phyloP scores from a whole-genome alignment of 2,888 invertebrate genomes.

The Papilio gigon region DNA sequence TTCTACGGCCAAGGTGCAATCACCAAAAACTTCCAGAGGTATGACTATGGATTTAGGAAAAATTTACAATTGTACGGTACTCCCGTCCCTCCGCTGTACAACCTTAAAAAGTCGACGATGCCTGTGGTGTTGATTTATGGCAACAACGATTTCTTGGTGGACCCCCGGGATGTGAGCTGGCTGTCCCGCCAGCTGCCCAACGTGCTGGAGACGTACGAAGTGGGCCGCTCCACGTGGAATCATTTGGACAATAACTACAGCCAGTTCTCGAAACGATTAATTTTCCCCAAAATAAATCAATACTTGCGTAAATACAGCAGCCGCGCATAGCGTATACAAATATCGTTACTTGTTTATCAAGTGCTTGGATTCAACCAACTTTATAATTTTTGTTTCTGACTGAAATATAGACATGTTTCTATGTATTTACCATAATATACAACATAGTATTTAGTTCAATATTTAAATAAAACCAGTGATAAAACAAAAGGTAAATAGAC shows the following conservation, averaged over 20 bases:
- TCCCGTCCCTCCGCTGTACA: conserved; percentile 59
- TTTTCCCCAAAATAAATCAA: conserved; percentile 31
- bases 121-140: conserved; percentile 66
- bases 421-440: too few species aligned
- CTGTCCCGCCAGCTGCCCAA: conserved; percentile 80
- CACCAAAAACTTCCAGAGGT: conserved; percentile 59
- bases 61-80: conserved; percentile 61
- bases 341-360: not conserved
- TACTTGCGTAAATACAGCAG: conserved; percentile 22
- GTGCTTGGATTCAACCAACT: not conserved
- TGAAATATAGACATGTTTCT: not conserved
- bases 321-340: not conserved
- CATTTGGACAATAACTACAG: conserved; percentile 61
- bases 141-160: conserved; percentile 81
- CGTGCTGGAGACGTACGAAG: conserved; percentile 78
- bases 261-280: conserved; percentile 18
- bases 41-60: conserved; percentile 58
- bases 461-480: too few species aligned
- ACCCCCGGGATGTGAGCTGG: conserved; percentile 81
- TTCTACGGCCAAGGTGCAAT: conserved; percentile 64
- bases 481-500: too few species aligned
- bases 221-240: conserved; percentile 72
- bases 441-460: too few species aligned
- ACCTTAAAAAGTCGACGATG: conserved; percentile 56
- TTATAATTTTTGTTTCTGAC: not conserved